A percentile compares a stretch with the other conserved stretches of the same genome.
Evolutionary conservation across 2,113 vertebrate genomes (phyloP).

Genomic region (Raphicerus campestris): DNA sequence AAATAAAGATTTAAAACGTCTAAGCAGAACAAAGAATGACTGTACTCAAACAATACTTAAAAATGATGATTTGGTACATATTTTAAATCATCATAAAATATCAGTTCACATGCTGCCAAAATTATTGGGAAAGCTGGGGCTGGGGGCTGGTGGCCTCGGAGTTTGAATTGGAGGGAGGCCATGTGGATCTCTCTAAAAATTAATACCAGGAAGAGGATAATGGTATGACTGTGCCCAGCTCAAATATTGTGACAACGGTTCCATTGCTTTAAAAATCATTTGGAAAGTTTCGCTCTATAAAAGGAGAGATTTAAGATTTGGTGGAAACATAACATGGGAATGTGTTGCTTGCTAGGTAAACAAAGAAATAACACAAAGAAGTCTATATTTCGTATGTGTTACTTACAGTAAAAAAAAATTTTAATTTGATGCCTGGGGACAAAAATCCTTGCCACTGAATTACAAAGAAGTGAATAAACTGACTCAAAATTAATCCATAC

Average conservation of each 20-base stretch:
- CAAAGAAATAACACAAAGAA: constrained; percentile 80
- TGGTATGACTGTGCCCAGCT: background rate
- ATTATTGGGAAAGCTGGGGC: constrained; percentile 49
- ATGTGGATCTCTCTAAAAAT: background rate
- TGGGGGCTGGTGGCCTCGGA: background rate
- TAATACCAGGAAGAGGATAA: background rate
- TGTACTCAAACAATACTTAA: constrained; percentile 70
- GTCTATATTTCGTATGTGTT: constrained; percentile 80
- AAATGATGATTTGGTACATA: constrained; percentile 69
- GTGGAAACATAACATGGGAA: constrained; percentile 53
- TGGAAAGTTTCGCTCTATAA: constrained; percentile 74
- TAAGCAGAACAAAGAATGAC: constrained; percentile 75
- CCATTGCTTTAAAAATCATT: constrained; percentile 50
- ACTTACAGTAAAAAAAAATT: constrained; percentile 81
- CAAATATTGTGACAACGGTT: constrained; percentile 43
- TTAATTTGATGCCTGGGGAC: constrained; percentile 87
- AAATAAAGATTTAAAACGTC: constrained; percentile 80
- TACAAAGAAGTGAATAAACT: constrained; percentile 87
- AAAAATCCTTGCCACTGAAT: constrained; percentile 84
- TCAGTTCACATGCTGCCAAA: constrained; percentile 44
- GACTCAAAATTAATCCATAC: constrained; percentile 87
- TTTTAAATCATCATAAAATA: constrained; percentile 52
- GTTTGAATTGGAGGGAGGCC: constrained; percentile 18
- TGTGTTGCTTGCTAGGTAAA: constrained; percentile 70
- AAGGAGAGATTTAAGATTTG: constrained; percentile 51